Evolutionary conservation across 2,888 invertebrate genomes (phyloP).

Genomic region (Diarsia rubi): DNA sequence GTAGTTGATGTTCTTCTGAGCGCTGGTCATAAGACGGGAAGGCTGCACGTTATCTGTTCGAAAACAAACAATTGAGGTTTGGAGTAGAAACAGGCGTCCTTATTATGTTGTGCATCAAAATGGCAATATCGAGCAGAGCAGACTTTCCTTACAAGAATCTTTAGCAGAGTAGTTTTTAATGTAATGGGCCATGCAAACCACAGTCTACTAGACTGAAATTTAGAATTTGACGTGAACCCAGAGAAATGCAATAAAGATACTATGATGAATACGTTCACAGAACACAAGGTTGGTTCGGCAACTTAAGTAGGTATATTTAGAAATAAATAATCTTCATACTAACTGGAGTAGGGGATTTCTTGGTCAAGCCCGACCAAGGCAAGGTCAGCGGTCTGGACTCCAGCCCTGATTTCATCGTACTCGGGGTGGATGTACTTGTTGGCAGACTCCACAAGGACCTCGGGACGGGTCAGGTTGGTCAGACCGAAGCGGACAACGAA

Average conservation of each 20-base stretch:
- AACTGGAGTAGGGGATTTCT: constrained; percentile 75
- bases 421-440: constrained; percentile 78
- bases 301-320: background rate
- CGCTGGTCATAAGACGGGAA: constrained; percentile 44
- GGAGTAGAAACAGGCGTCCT: background rate
- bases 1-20: constrained; percentile 41
- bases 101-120: background rate
- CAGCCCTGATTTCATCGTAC: constrained; percentile 75
- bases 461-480: constrained; percentile 80
- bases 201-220: background rate
- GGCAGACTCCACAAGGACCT: constrained; percentile 73
- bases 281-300: background rate
- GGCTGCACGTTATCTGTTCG: constrained; percentile 38
- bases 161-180: background rate
- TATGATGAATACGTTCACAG: background rate
- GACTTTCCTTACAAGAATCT: background rate
- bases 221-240: background rate
- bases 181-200: background rate
- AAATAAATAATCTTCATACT: constrained; percentile 57
- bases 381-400: constrained; percentile 83
- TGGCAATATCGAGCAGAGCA: background rate
- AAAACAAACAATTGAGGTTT: background rate
- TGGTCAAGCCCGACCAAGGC: constrained; percentile 77
- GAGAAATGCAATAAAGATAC: background rate
- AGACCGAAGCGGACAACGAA: constrained; percentile 83